These are phyloP conservation scores for Pentamera pediparva DNA, from an alignment of 53 echinoderm and acorn worm genomes.

Conservation along the genomic window DNA sequence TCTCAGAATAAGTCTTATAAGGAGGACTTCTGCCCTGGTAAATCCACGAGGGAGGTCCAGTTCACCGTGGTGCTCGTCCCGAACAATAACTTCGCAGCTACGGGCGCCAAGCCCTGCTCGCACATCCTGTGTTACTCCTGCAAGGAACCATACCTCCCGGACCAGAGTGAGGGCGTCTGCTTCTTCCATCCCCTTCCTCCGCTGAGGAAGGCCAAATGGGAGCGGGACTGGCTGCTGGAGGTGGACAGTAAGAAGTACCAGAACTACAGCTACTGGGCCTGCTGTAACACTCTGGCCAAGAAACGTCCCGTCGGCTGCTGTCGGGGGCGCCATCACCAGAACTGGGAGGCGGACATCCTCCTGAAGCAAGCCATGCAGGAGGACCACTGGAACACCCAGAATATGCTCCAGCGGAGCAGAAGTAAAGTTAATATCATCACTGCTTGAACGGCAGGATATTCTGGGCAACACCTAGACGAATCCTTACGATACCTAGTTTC, in stretches of 20 bases:
- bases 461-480: no score
- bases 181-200: conserved; percentile 10
- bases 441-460: no score
- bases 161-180: neutral
- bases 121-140: neutral
- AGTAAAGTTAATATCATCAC: neutral
- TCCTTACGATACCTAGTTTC: no score
- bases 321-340: conserved; percentile 53
- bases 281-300: conserved; percentile 52
- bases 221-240: neutral
- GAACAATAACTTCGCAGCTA: neutral
- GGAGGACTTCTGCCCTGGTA: neutral
- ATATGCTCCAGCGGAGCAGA: neutral
- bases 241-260: conserved; percentile 19
- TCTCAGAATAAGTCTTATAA: neutral
- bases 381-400: neutral
- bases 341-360: conserved; percentile 58
- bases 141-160: neutral
- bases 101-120: neutral
- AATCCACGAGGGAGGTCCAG: neutral
- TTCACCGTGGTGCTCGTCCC: neutral
- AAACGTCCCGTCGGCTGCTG: conserved; percentile 51
- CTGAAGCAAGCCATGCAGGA: conserved; percentile 34
- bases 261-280: conserved; percentile 49
- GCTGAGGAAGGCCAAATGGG: conserved; percentile 9